Base-by-base conservation (phyloP, 2,888 invertebrate species). In the Sesia bembeciformis region DNA sequence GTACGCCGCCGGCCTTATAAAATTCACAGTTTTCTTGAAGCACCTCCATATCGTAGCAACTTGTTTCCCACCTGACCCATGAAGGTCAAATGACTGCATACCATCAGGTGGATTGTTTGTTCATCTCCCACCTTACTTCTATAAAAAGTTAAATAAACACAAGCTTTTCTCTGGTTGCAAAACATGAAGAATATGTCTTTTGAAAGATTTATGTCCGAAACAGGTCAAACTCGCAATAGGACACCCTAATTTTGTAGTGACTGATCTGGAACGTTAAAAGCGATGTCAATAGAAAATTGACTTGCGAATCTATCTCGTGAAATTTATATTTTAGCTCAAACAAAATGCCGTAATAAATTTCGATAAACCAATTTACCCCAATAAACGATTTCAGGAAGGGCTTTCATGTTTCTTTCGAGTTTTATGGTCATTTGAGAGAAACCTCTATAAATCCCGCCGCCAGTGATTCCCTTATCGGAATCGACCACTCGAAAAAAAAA, bases 361-460 rank as follows among this genome's bases (percentile, higher is more conserved):
- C 50, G 58, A 59, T 62, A 62, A 64, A 60, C 59, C 60, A 63
- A 65, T 65, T 64, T 63, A 57, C 61, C 64, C 60, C 61, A 57
- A 62, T 65, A 66, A 68, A 63, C 64, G 62, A 63, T 66, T 66
- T 63, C 61, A 58, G 58, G 57, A 54, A 54, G 57, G 59, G 59
- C 62, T 62, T 62, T 63, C 57, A 60, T 61, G 62, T 61, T 63
- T 58, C 59, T 59, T 62, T 62, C 62, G 59, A 62, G 62, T 64
- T 67, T 66, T 65, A 66, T 66, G 64, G 65, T 65, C 64, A 66
- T 65, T 67, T 67, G 56, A 64, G 59, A 60, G 61, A 62, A 66
- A 62, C 66, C 64, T 57, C 66, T 60, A 65, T 66, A 65, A 66
- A 66, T 65, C 62, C 57, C 39, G 38, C 52, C 55, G 62, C 52